Evolutionary conservation across 1,140 invertebrate genomes (phyloP), one percentile per base, ranked within the genome.

Genomic region (Chrysomallon squamiferum): DNA sequence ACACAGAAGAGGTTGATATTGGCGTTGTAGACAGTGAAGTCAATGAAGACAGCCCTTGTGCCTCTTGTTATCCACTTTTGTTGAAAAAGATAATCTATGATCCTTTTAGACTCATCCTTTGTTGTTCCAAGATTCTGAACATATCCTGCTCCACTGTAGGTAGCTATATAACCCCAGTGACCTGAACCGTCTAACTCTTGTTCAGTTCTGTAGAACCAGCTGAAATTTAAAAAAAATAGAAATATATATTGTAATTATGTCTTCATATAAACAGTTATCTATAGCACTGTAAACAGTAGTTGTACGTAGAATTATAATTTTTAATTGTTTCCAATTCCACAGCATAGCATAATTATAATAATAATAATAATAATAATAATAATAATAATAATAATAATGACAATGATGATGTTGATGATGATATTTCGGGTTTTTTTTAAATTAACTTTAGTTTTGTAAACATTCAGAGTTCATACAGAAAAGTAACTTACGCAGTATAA

Each of bases 1-100:
- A 91, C 85, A 79, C 89, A 90, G 84, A 93, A 92, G 29, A 92
- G 82, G 80, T 93, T 92, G 47, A 92, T 86, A 81, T 93, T 93
- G 9, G 89, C 89, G 82, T 93, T 93, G 83, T 92, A 93, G 27
- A 91, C 86, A 0, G 89, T 89, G 71, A 93, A 92, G 81, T 93
- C 91, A 2, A 93, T 76, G 75, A 93, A 91, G 29, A 93, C 81
- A 2, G 86, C 90, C 75, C 92, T 79, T 0, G 92, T 92, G 15
- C 88, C 90, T 68, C 90, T 71, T 27, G 87, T 86, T 32, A 93
- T 88, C 92, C 92, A 93, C 2, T 89, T 77, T 64, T 89, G 88
- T 22, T 88, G 71, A 74, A 89, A 88, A 20, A 93, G 81, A 20
- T 87, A 68, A 13, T 82, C 67, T 15, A 92, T 85, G n/a, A 87